These are phyloP conservation scores for Psittacula derbiana DNA, from an alignment of 2,797 vertebrate genomes.

Conservation along the genomic window DNA sequence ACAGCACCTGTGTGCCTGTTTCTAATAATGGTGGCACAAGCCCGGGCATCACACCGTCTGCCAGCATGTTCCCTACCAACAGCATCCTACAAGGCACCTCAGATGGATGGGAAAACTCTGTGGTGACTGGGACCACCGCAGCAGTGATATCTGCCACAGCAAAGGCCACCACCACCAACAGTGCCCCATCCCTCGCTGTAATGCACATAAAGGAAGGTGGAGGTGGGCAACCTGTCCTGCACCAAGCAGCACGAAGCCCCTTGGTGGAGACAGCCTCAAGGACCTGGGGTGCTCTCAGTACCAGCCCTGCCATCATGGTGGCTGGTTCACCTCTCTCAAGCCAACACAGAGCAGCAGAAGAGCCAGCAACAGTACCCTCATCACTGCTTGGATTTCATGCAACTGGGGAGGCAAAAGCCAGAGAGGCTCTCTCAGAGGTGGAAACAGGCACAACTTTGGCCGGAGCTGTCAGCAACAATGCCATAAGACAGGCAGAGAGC, in stretches of 20 bases:
- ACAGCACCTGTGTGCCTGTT: background rate
- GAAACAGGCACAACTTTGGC: background rate
- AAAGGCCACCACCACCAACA: background rate
- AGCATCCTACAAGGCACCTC: background rate
- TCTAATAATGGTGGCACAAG: rapidly evolving
- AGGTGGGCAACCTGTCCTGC: background rate
- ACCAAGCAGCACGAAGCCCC: background rate
- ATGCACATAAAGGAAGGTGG: rapidly evolving
- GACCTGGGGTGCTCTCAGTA: rapidly evolving
- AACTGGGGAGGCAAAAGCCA: rapidly evolving
- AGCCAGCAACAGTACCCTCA: background rate
- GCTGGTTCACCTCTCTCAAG: background rate
- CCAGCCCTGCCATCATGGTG: background rate
- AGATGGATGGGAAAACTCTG: rapidly evolving
- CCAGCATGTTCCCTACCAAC: background rate
- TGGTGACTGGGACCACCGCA: background rate
- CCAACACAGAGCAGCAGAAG: background rate
- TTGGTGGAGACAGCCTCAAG: background rate
- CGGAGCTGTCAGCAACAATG: rapidly evolving
- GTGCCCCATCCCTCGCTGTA: background rate
- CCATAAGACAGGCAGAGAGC: rapidly evolving
- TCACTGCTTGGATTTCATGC: background rate
- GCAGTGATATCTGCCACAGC: rapidly evolving
- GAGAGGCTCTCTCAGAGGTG: rapidly evolving
- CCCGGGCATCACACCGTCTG: rapidly evolving